Conservation (phyloP, 1,140 invertebrate species). For the Zaprionus kolodkinae region DNA sequence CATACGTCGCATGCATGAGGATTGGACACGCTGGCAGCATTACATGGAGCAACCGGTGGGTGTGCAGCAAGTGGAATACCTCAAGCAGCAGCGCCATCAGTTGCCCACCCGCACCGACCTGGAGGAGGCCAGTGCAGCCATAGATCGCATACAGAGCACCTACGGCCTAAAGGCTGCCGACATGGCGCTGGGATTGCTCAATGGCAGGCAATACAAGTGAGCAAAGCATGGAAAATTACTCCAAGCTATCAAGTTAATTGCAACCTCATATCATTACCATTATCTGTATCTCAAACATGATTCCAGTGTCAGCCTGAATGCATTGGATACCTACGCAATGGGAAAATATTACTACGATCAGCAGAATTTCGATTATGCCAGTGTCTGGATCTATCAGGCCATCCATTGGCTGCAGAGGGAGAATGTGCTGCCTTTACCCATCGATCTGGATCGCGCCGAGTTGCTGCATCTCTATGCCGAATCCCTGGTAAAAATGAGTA, state of each 20-base stretch:
- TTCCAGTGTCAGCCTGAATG: slow-evolving; percentile 46
- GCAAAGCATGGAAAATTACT: slow-evolving; percentile 19
- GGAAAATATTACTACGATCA: slow-evolving; percentile 54
- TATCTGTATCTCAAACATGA: not conserved
- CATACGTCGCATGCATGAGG: slow-evolving; percentile 70
- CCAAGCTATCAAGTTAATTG: not conserved
- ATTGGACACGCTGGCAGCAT: slow-evolving; percentile 65
- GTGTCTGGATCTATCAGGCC: slow-evolving; percentile 56
- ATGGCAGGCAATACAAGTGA: slow-evolving; percentile 92
- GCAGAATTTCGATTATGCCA: slow-evolving; percentile 37
- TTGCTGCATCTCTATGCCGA: slow-evolving; percentile 54
- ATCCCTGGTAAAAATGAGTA: slow-evolving; percentile 58
- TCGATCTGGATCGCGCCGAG: slow-evolving; percentile 39
- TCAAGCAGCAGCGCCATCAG: slow-evolving; percentile 88
- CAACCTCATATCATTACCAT: not conserved
- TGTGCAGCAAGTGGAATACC: slow-evolving; percentile 86
- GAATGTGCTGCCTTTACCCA: slow-evolving; percentile 20
- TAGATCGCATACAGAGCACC: slow-evolving; percentile 96
- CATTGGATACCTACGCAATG: slow-evolving; percentile 55
- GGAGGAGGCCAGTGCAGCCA: slow-evolving; percentile 94
- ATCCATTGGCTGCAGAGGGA: slow-evolving; percentile 16
- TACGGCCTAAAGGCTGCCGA: slow-evolving; percentile 95
- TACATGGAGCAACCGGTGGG: slow-evolving; percentile 64
- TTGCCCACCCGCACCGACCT: slow-evolving; percentile 95
- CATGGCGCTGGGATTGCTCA: slow-evolving; percentile 93